These are phyloP conservation scores for Rhinophrynus dorsalis DNA, from an alignment of 2,797 vertebrate genomes.

Conservation along the genomic window DNA sequence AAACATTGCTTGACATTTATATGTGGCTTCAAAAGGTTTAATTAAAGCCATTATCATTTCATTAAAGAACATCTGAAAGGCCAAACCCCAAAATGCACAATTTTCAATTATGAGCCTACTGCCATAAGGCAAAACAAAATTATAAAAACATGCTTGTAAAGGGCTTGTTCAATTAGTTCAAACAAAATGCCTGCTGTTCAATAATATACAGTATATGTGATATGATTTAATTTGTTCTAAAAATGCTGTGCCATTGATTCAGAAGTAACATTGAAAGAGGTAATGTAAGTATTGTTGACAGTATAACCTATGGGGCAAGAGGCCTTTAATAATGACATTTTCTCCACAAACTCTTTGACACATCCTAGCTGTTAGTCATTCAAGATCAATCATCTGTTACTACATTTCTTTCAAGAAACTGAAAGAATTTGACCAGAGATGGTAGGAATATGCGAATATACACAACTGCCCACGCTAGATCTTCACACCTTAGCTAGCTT, in stretches of 20 bases:
- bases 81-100: slow-evolving; percentile 23
- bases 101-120: slow-evolving; percentile 29
- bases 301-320: not conserved
- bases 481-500: no score
- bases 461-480: no score
- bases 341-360: no score
- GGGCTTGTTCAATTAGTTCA: slow-evolving; percentile 23
- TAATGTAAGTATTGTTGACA: not conserved
- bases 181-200: slow-evolving; percentile 11
- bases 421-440: no score
- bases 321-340: no score
- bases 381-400: no score
- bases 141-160: slow-evolving; percentile 20
- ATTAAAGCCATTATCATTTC: slow-evolving; percentile 39
- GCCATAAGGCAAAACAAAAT: slow-evolving; percentile 40
- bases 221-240: slow-evolving; percentile 14
- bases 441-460: no score
- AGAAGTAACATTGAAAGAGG: not conserved
- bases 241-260: not conserved
- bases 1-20: slow-evolving; percentile 33
- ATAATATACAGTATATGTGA: slow-evolving; percentile 7
- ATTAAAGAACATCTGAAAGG: slow-evolving; percentile 33
- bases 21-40: slow-evolving; percentile 29
- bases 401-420: no score
- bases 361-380: no score